phyloP scores from a whole-genome alignment of 2,113 vertebrate species.

The Falco punctatus region DNA sequence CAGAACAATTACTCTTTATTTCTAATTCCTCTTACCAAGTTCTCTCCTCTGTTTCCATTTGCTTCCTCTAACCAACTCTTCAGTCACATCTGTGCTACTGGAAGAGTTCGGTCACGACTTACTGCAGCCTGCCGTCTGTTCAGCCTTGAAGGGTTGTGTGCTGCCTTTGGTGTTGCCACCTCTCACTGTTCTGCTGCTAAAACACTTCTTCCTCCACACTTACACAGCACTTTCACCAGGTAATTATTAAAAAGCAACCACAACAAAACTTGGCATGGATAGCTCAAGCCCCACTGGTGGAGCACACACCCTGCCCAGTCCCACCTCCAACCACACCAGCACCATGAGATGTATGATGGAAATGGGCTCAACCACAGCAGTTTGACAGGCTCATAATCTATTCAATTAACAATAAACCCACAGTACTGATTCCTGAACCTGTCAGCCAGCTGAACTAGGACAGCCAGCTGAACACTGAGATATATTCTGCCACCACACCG shows the following conservation, averaged over 20 bases:
- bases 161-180: background rate
- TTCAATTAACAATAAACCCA: constrained; percentile 12
- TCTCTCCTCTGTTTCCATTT: constrained; percentile 8
- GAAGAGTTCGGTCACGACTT: background rate
- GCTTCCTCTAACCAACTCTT: background rate
- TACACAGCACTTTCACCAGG: background rate
- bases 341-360: background rate
- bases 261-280: background rate
- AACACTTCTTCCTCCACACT: background rate
- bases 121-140: background rate
- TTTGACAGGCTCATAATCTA: constrained; percentile 20
- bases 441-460: constrained; percentile 15
- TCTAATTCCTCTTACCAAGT: background rate
- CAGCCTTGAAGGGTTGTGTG: background rate
- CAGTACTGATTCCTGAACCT: background rate
- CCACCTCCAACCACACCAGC: background rate
- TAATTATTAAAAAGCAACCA: background rate
- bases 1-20: background rate
- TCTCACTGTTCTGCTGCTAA: background rate
- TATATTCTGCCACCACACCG: background rate
- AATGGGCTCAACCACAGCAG: background rate
- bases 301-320: background rate
- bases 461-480: background rate
- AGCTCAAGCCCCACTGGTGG: background rate
- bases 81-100: background rate